phyloP scores from a whole-genome alignment of 2,888 invertebrate species.

The Agapostemon virescens region DNA sequence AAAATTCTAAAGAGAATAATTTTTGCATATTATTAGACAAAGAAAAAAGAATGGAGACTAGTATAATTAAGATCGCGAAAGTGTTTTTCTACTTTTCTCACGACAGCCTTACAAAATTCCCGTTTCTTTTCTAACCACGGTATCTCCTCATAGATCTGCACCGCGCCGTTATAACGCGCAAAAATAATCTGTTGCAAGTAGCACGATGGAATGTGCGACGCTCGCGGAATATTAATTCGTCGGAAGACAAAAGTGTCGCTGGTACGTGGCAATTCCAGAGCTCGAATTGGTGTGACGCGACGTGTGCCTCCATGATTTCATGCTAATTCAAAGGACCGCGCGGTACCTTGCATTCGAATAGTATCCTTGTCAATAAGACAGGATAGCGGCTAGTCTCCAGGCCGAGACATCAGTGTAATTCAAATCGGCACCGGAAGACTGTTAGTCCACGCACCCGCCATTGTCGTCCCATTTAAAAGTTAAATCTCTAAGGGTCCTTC shows the following conservation, averaged over 20 bases:
- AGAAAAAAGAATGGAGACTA: not conserved
- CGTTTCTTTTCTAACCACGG: not conserved
- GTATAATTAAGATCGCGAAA: not conserved
- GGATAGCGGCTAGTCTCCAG: conserved; percentile 13
- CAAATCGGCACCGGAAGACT: conserved; percentile 28
- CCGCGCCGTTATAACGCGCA: not conserved
- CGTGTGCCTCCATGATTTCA: conserved; percentile 69
- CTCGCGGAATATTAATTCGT: conserved; percentile 67
- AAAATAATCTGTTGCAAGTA: conserved; percentile 58
- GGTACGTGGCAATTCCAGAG: conserved; percentile 57
- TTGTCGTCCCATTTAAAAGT: conserved; percentile 30
- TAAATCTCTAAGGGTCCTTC: not conserved
- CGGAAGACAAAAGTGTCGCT: conserved; percentile 56
- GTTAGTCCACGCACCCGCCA: conserved; percentile 1
- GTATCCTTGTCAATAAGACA: conserved; percentile 55
- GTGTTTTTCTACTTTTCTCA: not conserved
- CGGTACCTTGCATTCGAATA: conserved; percentile 65
- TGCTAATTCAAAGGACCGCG: conserved; percentile 65
- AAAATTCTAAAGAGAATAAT: too few relatives aligned
- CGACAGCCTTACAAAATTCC: not conserved
- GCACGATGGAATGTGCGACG: conserved; percentile 46
- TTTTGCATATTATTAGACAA: not conserved
- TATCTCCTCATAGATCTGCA: not conserved
- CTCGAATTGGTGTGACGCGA: conserved; percentile 64
- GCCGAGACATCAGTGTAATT: conserved; percentile 31